Evolutionary conservation across 35 echinoderm and acorn worm genomes (phyloP).

Genomic region (Eucidaris tribuloides): DNA sequence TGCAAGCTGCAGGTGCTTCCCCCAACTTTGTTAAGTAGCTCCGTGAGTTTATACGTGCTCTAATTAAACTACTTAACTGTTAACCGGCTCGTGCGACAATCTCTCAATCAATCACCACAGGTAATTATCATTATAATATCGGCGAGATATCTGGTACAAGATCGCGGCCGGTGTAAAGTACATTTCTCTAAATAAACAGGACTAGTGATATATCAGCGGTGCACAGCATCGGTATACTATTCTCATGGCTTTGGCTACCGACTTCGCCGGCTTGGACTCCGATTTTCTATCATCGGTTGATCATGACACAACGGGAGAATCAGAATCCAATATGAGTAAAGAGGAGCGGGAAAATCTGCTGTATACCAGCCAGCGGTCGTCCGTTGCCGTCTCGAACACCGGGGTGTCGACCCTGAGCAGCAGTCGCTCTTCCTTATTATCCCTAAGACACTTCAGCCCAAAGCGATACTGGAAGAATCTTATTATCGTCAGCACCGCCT

Average conservation of each 20-base stretch:
- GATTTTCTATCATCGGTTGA: background rate
- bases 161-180: too few relatives aligned
- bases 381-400: background rate
- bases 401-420: background rate
- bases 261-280: background rate
- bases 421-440: background rate
- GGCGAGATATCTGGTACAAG: too few relatives aligned
- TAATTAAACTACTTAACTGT: too few relatives aligned
- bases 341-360: background rate
- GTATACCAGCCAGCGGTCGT: background rate
- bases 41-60: too few relatives aligned
- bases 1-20: too few relatives aligned
- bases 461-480: conserved; percentile 68
- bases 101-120: too few relatives aligned
- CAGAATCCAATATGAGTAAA: background rate
- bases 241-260: background rate
- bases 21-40: too few relatives aligned
- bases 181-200: too few relatives aligned
- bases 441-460: background rate
- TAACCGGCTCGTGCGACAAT: too few relatives aligned
- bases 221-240: too few relatives aligned
- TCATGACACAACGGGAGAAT: background rate
- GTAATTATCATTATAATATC: too few relatives aligned
- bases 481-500: conserved; percentile 45
- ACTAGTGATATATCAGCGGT: too few relatives aligned